Evolutionary conservation across 2,113 vertebrate genomes (phyloP).

Genomic region (Columbina picui): DNA sequence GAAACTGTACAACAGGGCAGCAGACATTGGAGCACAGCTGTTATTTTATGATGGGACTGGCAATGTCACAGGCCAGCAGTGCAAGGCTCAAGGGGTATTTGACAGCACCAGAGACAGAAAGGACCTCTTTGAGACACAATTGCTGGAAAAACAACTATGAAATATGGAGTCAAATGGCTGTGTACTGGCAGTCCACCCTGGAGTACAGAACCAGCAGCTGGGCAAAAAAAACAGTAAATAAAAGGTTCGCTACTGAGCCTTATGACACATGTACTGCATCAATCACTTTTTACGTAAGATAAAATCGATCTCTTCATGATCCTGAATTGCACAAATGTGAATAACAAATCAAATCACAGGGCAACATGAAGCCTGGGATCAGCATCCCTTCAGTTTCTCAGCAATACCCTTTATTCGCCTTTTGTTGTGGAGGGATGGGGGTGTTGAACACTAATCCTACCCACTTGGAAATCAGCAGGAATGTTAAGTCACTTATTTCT

Average conservation of each 20-base stretch:
- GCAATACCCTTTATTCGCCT: background rate
- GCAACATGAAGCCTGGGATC: background rate
- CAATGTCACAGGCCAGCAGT: background rate
- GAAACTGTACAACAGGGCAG: background rate
- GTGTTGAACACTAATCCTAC: background rate
- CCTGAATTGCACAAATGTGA: background rate
- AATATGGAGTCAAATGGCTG: background rate
- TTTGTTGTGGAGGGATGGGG: fast-evolving
- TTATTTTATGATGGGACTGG: background rate
- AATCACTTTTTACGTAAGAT: background rate
- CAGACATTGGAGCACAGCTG: background rate
- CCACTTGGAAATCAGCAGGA: background rate
- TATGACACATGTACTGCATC: background rate
- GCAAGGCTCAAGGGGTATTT: background rate
- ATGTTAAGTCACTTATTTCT: background rate
- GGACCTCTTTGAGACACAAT: background rate
- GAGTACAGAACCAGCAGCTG: background rate
- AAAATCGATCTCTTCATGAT: background rate
- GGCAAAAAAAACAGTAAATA: background rate
- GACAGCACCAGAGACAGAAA: background rate
- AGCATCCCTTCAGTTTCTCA: background rate
- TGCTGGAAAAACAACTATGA: background rate
- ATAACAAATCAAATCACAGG: background rate
- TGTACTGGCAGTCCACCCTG: background rate
- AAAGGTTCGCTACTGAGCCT: background rate